These are phyloP conservation scores for Pogonognathellus flavescens DNA, from an alignment of 1,140 invertebrate genomes.

Conservation along the genomic window DNA sequence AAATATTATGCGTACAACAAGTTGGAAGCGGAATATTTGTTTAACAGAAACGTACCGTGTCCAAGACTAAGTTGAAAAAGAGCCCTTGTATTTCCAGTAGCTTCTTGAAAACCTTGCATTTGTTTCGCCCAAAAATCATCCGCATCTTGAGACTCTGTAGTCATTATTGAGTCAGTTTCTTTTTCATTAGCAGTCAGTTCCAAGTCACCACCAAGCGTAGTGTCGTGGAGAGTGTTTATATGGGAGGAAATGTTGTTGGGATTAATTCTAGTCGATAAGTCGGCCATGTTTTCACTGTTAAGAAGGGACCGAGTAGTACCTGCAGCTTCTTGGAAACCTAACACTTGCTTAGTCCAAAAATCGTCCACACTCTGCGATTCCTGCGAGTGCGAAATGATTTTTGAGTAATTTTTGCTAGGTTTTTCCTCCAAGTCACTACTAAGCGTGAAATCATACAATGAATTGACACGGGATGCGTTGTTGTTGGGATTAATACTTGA, in stretches of 20 bases:
- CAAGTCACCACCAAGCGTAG: not conserved
- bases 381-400: no score
- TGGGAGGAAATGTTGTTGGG: not conserved
- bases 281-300: not conserved
- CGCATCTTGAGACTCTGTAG: not conserved
- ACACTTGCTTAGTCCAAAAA: no score
- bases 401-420: no score
- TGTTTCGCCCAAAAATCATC: constrained; percentile 62
- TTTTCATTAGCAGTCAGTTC: not conserved
- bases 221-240: not conserved
- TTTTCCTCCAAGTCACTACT: no score
- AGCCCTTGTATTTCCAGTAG: constrained; percentile 51
- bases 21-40: no score
- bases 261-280: not conserved
- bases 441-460: no score
- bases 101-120: constrained; percentile 55
- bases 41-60: not conserved
- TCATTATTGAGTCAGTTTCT: not conserved
- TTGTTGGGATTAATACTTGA: no score
- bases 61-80: constrained; percentile 37
- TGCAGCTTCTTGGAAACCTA: no score
- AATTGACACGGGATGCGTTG: no score
- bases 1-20: no score
- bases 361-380: no score
- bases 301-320: no score